Evolutionary conservation across 2,888 invertebrate genomes (phyloP).

Genomic region (Torymus auratus): DNA sequence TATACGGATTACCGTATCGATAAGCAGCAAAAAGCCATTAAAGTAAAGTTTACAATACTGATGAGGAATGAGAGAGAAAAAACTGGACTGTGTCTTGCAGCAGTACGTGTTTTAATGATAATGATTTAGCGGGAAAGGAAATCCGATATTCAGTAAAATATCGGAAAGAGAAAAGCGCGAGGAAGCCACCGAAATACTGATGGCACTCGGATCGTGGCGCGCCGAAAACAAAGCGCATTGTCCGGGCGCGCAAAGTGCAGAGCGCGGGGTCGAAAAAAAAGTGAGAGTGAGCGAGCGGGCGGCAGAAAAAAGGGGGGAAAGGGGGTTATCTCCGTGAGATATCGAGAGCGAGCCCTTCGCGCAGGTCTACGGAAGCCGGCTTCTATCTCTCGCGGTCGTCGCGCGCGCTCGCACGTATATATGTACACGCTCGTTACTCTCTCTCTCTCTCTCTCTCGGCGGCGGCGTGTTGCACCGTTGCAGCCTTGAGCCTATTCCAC

Average conservation of each 20-base stretch:
- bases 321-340: conserved; percentile 40
- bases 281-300: neutral
- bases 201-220: neutral
- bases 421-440: neutral
- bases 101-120: too few relatives aligned
- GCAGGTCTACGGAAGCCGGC: conserved; percentile 36
- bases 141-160: too few relatives aligned
- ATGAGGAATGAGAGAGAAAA: neutral
- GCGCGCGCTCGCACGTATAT: neutral
- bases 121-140: too few relatives aligned
- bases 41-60: neutral
- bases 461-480: conserved; percentile 67
- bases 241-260: neutral
- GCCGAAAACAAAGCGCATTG: neutral
- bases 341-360: conserved; percentile 27
- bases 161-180: too few relatives aligned
- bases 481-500: conserved; percentile 77
- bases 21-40: neutral
- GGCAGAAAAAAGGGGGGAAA: neutral
- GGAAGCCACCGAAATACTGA: too few relatives aligned
- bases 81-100: too few relatives aligned
- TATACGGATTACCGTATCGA: conserved; percentile 16
- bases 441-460: neutral
- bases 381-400: conserved; percentile 15
- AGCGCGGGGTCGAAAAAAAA: neutral